Base-by-base conservation (phyloP, 1,140 invertebrate species). In the Caenorhabditis elegans region DNA sequence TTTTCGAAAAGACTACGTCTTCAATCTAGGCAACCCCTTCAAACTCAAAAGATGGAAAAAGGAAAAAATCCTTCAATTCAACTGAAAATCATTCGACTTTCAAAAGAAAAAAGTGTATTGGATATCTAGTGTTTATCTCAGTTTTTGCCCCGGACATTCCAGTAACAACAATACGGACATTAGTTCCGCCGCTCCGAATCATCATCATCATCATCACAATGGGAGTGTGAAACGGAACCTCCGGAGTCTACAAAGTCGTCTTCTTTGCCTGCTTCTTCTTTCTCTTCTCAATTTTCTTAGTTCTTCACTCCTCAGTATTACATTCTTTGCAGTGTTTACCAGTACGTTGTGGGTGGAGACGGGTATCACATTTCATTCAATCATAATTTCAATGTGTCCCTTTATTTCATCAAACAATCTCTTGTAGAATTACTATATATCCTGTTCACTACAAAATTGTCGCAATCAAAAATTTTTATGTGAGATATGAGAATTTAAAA, bases 111-210 rank as follows among this genome's bases (percentile, higher is more conserved):
- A n/a, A n/a, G n/a, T n/a, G n/a, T n/a, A n/a, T n/a, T n/a, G n/a
- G n/a, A n/a, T n/a, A n/a, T n/a, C n/a, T n/a, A n/a, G n/a, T n/a
- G n/a, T n/a, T n/a, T n/a, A n/a, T n/a, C n/a, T n/a, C n/a, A n/a
- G n/a, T n/a, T n/a, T n/a, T n/a, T n/a, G n/a, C n/a, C n/a, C n/a
- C n/a, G n/a, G n/a, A n/a, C n/a, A n/a, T n/a, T n/a, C n/a, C 11
- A 70, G 31, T 22, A 39, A 70, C 34, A 60, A 60, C 53, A 70
- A 65, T 36, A 36, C 55, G 39, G 34, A 39, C 60, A 39, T 70
- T 70, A 70, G 60, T 70, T 70, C 60, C 60, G 60, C 60, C 60
- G 60, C 60, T 70, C 60, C 60, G 60, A 70, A 70, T 70, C 60
- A 70, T 70, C 60, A 70, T 70, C 34, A 36, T 70, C 53, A 34